A percentile compares a stretch with the other conserved stretches of the same genome.
Conservation (phyloP, 2,113 vertebrate species). For the Isichthys henryi region DNA sequence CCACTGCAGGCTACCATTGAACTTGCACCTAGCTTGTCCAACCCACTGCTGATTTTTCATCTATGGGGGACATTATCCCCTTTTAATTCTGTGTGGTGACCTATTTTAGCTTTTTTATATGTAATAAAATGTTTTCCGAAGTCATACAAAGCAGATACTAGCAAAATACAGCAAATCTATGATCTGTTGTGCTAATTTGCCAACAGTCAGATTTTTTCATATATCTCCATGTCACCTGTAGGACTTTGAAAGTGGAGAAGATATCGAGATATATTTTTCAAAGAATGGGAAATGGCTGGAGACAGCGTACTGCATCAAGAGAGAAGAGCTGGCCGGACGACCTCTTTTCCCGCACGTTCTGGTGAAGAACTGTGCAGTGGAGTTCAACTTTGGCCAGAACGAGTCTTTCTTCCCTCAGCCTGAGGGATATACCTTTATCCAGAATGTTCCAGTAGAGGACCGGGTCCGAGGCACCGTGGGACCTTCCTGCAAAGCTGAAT, state of each 20-base stretch:
- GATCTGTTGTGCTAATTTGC: not conserved
- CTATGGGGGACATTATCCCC: too few relatives aligned
- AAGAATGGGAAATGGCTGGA: conserved; percentile 71
- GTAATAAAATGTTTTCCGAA: not conserved
- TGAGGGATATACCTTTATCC: conserved; percentile 67
- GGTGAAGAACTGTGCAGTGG: conserved; percentile 72
- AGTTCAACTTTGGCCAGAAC: conserved; percentile 75
- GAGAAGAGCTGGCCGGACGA: conserved; percentile 51
- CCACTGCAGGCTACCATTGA: too few relatives aligned
- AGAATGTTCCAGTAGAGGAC: conserved; percentile 56
- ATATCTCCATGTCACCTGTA: conserved; percentile 21
- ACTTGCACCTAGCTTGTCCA: too few relatives aligned
- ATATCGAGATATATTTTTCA: conserved; percentile 68
- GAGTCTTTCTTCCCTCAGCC: conserved; percentile 56
- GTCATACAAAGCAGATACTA: not conserved
- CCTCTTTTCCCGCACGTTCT: conserved; percentile 71
- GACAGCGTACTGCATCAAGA: conserved; percentile 54
- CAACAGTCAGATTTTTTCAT: not conserved
- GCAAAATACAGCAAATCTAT: not conserved
- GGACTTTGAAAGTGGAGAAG: conserved; percentile 68
- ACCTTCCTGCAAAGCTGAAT: conserved; percentile 69
- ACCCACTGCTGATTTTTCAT: too few relatives aligned
- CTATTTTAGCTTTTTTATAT: not conserved
- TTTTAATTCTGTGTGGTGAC: too few relatives aligned
- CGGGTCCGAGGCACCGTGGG: conserved; percentile 59